These are phyloP conservation scores for Hybognathus amarus DNA, from an alignment of 2,797 vertebrate species.

Conservation along the genomic window DNA sequence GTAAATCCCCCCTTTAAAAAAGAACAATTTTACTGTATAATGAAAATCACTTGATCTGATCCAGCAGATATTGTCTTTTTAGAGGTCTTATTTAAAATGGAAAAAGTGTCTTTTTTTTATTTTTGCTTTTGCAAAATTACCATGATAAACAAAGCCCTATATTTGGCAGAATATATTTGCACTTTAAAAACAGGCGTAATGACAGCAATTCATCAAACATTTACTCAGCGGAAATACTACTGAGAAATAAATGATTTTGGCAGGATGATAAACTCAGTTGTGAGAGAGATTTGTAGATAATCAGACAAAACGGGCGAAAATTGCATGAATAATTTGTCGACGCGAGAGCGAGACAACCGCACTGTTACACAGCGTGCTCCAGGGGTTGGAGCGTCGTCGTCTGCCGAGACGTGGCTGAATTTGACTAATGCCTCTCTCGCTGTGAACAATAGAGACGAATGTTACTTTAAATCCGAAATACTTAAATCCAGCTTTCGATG, in stretches of 20 bases:
- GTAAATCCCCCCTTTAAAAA: too few relatives aligned
- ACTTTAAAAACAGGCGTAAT: constrained; percentile 47
- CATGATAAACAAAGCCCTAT: constrained; percentile 42
- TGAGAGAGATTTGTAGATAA: constrained; percentile 61
- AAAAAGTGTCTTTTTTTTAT: background rate
- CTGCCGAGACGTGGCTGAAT: constrained; percentile 60
- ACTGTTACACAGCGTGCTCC: constrained; percentile 60
- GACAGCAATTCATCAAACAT: constrained; percentile 55
- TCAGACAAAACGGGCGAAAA: constrained; percentile 59
- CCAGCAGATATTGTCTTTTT: background rate
- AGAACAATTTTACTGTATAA: background rate
- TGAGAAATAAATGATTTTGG: constrained; percentile 55
- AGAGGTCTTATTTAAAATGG: constrained; percentile 2
- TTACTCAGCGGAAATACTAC: constrained; percentile 49
- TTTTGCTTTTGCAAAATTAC: background rate
- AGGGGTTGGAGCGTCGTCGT: constrained; percentile 52
- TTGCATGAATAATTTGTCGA: constrained; percentile 61
- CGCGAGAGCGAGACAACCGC: constrained; percentile 57
- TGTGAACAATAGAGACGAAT: constrained; percentile 70
- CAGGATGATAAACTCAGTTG: constrained; percentile 55
- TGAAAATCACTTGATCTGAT: background rate
- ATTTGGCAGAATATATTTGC: constrained; percentile 48
- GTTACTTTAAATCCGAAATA: constrained; percentile 69
- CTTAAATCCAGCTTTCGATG: constrained; percentile 66
- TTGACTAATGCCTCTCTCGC: constrained; percentile 69